These are phyloP conservation scores for Eulemur macaco DNA, from an alignment of 2,113 vertebrate genomes.

Conservation along the genomic window DNA sequence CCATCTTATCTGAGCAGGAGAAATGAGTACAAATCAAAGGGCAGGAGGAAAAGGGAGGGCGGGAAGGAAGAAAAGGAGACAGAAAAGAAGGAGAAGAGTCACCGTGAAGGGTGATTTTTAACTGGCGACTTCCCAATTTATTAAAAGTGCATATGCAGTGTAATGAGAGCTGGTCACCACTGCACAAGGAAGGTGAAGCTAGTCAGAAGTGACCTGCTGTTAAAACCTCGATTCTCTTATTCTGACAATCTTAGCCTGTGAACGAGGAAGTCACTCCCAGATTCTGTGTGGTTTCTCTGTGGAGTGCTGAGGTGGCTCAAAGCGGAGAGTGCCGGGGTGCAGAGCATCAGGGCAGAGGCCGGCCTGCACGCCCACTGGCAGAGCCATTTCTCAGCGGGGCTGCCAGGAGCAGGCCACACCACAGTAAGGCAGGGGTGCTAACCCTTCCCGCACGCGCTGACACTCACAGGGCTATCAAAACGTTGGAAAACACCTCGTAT, in stretches of 20 bases:
- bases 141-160: background rate
- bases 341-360: background rate
- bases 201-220: slow-evolving; percentile 16
- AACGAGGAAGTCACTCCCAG: background rate
- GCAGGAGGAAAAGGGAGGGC: background rate
- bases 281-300: background rate
- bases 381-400: background rate
- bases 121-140: background rate
- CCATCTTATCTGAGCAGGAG: slow-evolving; percentile 54
- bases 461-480: background rate
- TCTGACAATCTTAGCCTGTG: background rate
- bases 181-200: background rate
- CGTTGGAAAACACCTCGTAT: background rate
- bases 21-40: slow-evolving; percentile 46
- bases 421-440: accelerated
- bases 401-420: background rate
- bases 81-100: background rate
- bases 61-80: background rate
- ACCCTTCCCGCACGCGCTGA: background rate
- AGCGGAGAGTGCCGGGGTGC: background rate
- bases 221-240: background rate
- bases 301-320: background rate
- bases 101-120: slow-evolving; percentile 15
- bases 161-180: background rate
- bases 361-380: background rate